Evolutionary conservation across 2,113 vertebrate genomes (phyloP), one percentile per base, ranked within the genome.

Genomic region (Tinamus guttatus): DNA sequence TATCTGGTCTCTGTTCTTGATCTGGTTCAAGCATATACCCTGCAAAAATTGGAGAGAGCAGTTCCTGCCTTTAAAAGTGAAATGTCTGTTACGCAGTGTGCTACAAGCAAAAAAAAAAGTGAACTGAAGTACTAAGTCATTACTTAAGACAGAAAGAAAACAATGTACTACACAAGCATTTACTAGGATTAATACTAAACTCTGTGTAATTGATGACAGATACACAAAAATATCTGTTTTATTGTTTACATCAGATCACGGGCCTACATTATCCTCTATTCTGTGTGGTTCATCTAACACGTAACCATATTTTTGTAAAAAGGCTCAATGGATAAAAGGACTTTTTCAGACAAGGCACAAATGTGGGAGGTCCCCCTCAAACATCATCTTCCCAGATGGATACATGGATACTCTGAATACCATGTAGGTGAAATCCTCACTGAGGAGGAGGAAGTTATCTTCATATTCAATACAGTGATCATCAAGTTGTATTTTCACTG

Each of bases 21-120:
- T 99, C 99, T 49, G 99, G 99, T 96, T 99, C 99, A 69, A 99
- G 99, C 99, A 99, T 99, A 54, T 99, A 99, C 87, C 99, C 99
- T 99, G 89, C 21, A 96, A 95, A 91, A 97, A 94, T 7, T 2
- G 27, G 0, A 6, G 81, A 81, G 5, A 63, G 2, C 5, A 32
- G n/a, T 45, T 59, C 91, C 16, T 15, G n/a, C 14, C 22, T 13
- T n/a, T 32, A 20, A 32, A 41, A 49, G 40, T 34, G 52, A 32
- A 90, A 68, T 43, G 56, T 60, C 28, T 41, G 9, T 5, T 60
- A 82, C 36, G 51, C 30, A 67, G 16, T 1, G 0, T 11, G 20
- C 40, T n/a, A 81, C 15, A 38, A 81, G 17, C 69, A 77, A 75
- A 24, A n/a, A 47, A 8, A 43, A 77, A 77, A 45, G 30, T 45